phyloP scores from a whole-genome alignment of 2,797 vertebrate genomes.

The Sebastiscus albofasciatus region DNA sequence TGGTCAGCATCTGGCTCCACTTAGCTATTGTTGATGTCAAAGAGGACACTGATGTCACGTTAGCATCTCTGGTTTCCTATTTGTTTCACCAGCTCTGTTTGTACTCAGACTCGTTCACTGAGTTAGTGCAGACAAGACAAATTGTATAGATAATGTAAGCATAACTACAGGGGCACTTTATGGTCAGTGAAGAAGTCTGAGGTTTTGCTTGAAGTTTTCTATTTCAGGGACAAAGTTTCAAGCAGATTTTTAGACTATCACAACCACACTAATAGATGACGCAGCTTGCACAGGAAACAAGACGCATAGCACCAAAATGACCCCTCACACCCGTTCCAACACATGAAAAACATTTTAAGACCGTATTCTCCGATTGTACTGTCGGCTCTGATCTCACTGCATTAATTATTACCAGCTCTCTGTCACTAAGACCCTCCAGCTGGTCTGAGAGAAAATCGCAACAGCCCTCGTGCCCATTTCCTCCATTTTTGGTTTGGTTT shows the following conservation, averaged over 20 bases:
- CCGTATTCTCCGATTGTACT: slow-evolving; percentile 3
- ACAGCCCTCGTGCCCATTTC: slow-evolving; percentile 28
- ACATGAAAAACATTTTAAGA: slow-evolving; percentile 10
- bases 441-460: slow-evolving; percentile 37
- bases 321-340: not conserved
- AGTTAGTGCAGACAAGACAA: not conserved
- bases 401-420: slow-evolving; percentile 27
- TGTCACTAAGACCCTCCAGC: slow-evolving; percentile 46
- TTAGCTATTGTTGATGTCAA: slow-evolving; percentile 68
- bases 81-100: slow-evolving; percentile 12
- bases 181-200: not conserved
- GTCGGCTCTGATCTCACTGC: slow-evolving; percentile 33
- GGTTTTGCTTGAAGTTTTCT: not conserved
- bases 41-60: slow-evolving; percentile 56
- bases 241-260: not conserved
- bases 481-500: slow-evolving; percentile 22
- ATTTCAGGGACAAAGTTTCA: not conserved
- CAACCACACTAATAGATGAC: not conserved
- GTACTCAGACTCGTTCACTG: not conserved
- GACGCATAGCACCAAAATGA: not conserved
- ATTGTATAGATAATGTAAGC: not conserved
- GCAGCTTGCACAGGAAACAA: not conserved
- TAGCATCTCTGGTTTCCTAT: not conserved
- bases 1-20: slow-evolving; percentile 73
- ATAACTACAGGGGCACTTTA: not conserved